phyloP scores from a whole-genome alignment of 2,113 vertebrate genomes.

The Pituophis catenifer region DNA sequence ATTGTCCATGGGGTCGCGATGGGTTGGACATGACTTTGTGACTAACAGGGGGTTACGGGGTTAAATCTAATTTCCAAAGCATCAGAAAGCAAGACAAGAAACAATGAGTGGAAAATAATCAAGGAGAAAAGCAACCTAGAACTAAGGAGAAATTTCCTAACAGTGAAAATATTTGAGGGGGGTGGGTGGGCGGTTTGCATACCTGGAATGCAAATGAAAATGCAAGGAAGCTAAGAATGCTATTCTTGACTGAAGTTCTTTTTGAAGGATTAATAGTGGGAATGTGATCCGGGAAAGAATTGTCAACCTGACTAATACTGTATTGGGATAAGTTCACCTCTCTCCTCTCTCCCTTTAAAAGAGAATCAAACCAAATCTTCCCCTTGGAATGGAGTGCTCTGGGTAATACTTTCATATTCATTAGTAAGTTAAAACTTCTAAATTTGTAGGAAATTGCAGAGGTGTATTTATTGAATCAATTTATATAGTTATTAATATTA shows the following conservation, averaged over 20 bases:
- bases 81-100: too few species aligned
- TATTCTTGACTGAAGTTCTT: background rate
- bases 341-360: background rate
- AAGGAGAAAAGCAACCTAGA: too few species aligned
- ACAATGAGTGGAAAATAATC: too few species aligned
- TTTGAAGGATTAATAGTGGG: background rate
- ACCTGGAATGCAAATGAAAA: background rate
- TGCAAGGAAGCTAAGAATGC: background rate
- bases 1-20: too few species aligned
- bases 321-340: background rate
- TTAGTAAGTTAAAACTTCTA: background rate
- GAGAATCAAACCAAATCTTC: background rate
- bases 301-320: background rate
- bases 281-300: background rate
- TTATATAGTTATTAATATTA: background rate
- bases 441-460: background rate
- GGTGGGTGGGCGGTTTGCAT: background rate
- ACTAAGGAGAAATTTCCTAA: too few species aligned
- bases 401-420: background rate
- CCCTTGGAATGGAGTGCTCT: background rate
- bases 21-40: too few species aligned
- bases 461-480: background rate
- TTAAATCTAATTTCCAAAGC: too few species aligned
- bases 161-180: too few species aligned
- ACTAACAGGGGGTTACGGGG: too few species aligned